These are phyloP conservation scores for Microctonus brassicae DNA, from an alignment of 2,888 invertebrate species.

Conservation along the genomic window DNA sequence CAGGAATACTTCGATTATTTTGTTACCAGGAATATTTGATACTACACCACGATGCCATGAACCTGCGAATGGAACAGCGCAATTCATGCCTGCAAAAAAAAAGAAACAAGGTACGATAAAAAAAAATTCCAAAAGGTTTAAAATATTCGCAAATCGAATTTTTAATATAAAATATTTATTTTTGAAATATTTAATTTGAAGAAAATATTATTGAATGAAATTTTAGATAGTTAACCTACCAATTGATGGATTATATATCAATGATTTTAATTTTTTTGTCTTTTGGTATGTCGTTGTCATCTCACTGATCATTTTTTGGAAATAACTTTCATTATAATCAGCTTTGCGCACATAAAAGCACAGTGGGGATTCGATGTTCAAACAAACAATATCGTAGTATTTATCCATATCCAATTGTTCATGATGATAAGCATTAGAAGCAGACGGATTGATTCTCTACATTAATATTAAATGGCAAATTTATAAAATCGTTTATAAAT, in stretches of 20 bases:
- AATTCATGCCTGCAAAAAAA: conserved; percentile 71
- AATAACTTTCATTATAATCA: conserved; percentile 64
- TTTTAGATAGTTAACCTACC: conserved; percentile 65
- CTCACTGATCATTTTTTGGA: conserved; percentile 69
- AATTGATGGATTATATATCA: conserved; percentile 69
- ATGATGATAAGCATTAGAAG: conserved; percentile 50
- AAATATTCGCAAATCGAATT: too few relatives aligned
- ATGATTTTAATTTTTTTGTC: conserved; percentile 19
- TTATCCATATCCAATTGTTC: conserved; percentile 66
- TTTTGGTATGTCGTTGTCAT: conserved; percentile 70
- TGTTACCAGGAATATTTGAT: conserved; percentile 68
- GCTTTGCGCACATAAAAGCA: conserved; percentile 77
- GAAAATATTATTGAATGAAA: too few relatives aligned
- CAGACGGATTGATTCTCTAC: conserved; percentile 54
- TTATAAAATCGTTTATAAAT: not conserved
- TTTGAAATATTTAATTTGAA: too few relatives aligned
- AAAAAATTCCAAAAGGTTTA: not conserved
- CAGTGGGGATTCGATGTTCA: conserved; percentile 76
- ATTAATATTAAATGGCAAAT: conserved; percentile 5
- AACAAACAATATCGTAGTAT: conserved; percentile 72
- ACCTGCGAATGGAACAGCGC: conserved; percentile 66
- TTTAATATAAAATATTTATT: too few relatives aligned
- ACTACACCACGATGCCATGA: conserved; percentile 73
- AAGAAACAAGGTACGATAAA: not conserved
- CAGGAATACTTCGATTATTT: conserved; percentile 73